These are phyloP conservation scores for Periophthalmodon schlosseri DNA, from an alignment of 2,113 vertebrate species.

Conservation along the genomic window DNA sequence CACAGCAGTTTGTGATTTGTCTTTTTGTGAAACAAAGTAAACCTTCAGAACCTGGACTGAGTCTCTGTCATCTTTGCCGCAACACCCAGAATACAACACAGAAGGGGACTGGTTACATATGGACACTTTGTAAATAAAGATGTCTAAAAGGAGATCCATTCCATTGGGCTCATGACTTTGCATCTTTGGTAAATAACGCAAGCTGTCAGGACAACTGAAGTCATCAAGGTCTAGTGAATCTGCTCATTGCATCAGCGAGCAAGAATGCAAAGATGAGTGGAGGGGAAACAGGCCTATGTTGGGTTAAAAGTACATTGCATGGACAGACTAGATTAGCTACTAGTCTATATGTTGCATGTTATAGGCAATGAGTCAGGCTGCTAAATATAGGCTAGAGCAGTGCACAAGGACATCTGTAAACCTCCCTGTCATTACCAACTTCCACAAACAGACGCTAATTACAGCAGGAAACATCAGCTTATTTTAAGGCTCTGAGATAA, in stretches of 20 bases:
- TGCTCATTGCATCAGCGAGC: not conserved
- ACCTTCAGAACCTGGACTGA: no score
- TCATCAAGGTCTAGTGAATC: not conserved
- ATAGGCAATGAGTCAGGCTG: conserved; percentile 6
- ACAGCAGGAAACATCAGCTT: conserved; percentile 50
- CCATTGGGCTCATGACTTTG: conserved; percentile 18
- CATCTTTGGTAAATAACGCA: conserved; percentile 17
- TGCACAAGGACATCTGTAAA: conserved; percentile 45
- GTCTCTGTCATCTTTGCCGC: no score
- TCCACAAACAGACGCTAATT: conserved; percentile 58
- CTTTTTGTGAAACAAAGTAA: no score
- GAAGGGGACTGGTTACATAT: no score
- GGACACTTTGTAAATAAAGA: not conserved
- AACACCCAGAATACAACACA: no score
- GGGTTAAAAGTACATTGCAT: not conserved
- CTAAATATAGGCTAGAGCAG: conserved; percentile 20
- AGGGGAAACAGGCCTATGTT: not conserved
- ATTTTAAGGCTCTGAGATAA: conserved; percentile 58
- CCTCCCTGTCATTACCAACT: conserved; percentile 40
- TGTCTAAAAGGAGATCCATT: not conserved
- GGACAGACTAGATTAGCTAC: conserved; percentile 1
- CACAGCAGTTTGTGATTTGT: no score
- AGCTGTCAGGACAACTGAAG: conserved; percentile 6
- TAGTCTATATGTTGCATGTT: conserved; percentile 14
- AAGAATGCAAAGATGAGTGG: not conserved